Base-by-base conservation (phyloP, 2,888 invertebrate genomes). In the Mesochorus sp. region DNA sequence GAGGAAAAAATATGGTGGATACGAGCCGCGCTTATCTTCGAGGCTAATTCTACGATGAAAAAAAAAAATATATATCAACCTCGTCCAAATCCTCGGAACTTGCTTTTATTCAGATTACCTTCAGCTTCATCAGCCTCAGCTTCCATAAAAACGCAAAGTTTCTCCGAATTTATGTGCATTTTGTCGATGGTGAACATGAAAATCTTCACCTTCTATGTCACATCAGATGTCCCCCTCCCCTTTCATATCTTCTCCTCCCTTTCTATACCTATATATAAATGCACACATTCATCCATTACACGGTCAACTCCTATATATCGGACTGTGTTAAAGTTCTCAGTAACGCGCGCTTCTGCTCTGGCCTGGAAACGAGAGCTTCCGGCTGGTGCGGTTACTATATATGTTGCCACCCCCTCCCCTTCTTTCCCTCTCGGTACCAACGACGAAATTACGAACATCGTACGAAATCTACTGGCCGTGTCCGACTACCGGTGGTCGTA, bases 401-500 rank as follows among this genome's bases (percentile, higher is more conserved):
- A 51, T 64, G 26, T 44, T 42, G 37, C 55, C 55, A 39, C 14
- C 1, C 42, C 37, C 39, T 24, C 37, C 53, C 8, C 21, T 53
- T 24, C 59, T 49, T 31, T 73, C 47, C n/a, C n/a, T n/a, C n/a
- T n/a, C n/a, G n/a, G n/a, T n/a, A n/a, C n/a, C n/a, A n/a, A 62
- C 73, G 67, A 77, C 67, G 62, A 72, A 77, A 77, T 77, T 77
- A 77, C 77, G 77, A 77, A 74, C 74, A 75, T 78, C 75, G 68
- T 75, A 61, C 75, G 74, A 68, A 74, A 71, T 74, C 73, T 78
- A 74, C 75, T 62, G 61, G 57, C 75, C 78, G 70, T 71, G 70
- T 78, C 78, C 70, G 59, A 75, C 74, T 57, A 51, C 70, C 67
- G 73, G 44, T 42, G 61, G 51, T 76, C 68, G 71, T 76, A 71